These are phyloP conservation scores for Danio tinwini DNA, from an alignment of 2,797 vertebrate genomes.

Conservation along the genomic window DNA sequence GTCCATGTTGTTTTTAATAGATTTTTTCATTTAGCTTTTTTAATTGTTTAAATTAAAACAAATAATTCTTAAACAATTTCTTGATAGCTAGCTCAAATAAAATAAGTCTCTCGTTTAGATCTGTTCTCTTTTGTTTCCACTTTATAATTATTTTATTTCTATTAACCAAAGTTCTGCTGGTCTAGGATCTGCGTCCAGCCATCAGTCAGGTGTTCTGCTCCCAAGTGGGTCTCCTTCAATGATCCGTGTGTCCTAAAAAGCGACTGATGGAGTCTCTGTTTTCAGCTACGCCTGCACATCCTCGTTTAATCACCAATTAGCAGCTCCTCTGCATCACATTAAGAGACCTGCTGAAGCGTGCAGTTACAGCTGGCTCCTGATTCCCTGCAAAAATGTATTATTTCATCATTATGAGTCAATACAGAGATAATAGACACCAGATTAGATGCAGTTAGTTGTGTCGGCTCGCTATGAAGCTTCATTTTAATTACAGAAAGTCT, in stretches of 20 bases:
- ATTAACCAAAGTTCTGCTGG: neutral
- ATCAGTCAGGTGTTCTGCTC: neutral
- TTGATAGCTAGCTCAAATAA: too few species aligned
- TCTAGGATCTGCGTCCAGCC: conserved; percentile 5
- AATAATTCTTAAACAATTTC: too few species aligned
- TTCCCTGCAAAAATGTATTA: conserved; percentile 59
- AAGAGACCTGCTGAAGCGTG: conserved; percentile 58
- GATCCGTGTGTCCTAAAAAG: conserved; percentile 70
- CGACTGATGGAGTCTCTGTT: conserved; percentile 64
- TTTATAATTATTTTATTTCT: too few species aligned
- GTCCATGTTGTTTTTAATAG: too few species aligned
- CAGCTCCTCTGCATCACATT: conserved; percentile 64
- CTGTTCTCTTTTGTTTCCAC: neutral
- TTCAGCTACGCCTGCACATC: conserved; percentile 69
- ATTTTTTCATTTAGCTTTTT: too few species aligned
- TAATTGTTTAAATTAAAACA: too few species aligned
- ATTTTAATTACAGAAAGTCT: neutral
- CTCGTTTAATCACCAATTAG: conserved; percentile 75
- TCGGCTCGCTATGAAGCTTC: neutral
- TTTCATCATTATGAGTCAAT: conserved; percentile 23
- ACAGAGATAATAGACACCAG: conserved; percentile 29
- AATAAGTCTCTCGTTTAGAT: too few species aligned
- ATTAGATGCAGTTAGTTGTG: conserved; percentile 19
- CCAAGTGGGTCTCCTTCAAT: conserved; percentile 30
- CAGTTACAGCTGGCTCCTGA: conserved; percentile 37